Base-by-base conservation (phyloP, 2,797 vertebrate genomes). In the Macroramphosus scolopax region DNA sequence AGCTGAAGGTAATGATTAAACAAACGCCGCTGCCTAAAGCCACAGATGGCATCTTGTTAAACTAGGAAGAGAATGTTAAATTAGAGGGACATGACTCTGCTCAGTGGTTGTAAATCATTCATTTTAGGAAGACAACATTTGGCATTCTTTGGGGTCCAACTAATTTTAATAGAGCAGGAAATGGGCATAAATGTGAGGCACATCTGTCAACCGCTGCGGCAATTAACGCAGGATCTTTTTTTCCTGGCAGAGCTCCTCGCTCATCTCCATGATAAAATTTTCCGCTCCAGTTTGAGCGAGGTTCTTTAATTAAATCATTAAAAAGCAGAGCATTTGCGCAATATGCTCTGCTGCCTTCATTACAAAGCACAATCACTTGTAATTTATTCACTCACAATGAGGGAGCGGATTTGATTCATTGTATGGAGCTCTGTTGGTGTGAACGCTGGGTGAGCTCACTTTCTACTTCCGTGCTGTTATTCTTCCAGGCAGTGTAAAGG, bases 301-400 rank as follows among this genome's bases (percentile, higher is more conserved):
- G 65, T 79, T 86, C 57, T 77, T 74, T 89, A 89, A 91, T 90
- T 81, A 88, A 88, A 86, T 81, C 84, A 85, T 90, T 89, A 87
- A 83, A 85, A 80, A 79, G 76, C 74, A 65, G 73, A 83, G 74
- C 68, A 60, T 83, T 88, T 78, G 78, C 81, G 79, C 81, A 87
- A 80, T 81, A 87, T 78, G 85, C 82, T 85, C 69, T n/a, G 25
- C 77, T 82, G 84, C 82, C 70, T 87, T 80, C 65, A 76, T 86
- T 83, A 83, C 77, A 61, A 77, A 77, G 64, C 72, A 49, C 73
- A 77, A 80, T 85, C 68, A 60, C 78, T 78, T 68, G 61, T 86
- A 77, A 88, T 89, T 83, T 81, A 84, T 87, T 83, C 74, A 33
- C 79, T 78, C 71, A 69, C 65, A 69, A 32, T 49, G 68, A 58